These are phyloP conservation scores for Campylorhamphus procurvoides DNA, from an alignment of 2,113 vertebrate genomes.

Conservation along the genomic window DNA sequence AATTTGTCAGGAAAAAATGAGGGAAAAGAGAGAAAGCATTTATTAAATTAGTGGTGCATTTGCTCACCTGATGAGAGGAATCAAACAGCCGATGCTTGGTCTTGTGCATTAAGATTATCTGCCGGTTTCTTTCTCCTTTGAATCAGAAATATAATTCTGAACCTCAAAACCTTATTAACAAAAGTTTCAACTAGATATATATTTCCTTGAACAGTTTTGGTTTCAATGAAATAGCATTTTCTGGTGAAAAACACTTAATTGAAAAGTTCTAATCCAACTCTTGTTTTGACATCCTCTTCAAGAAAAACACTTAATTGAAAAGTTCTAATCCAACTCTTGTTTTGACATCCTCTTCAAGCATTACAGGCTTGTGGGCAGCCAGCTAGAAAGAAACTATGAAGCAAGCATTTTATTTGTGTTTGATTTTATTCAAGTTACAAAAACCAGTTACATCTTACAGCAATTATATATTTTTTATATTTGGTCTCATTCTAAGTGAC, in stretches of 20 bases:
- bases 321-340: not conserved
- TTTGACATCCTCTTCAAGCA: slow-evolving; percentile 18
- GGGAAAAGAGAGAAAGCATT: not conserved
- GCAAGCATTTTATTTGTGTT: slow-evolving; percentile 4
- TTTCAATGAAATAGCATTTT: slow-evolving; percentile 23
- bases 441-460: not conserved
- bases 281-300: slow-evolving; percentile 22
- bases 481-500: not conserved
- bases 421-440: not conserved
- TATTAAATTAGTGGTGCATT: not conserved
- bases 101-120: not conserved
- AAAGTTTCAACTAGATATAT: not conserved
- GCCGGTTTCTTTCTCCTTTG: not conserved
- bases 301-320: not conserved
- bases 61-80: not conserved
- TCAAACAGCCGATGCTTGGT: fast-evolving
- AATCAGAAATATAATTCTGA: not conserved
- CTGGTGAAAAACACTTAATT: slow-evolving; percentile 11
- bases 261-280: not conserved
- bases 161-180: not conserved
- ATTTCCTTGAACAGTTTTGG: slow-evolving; percentile 27
- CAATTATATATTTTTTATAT: not conserved
- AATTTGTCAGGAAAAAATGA: not conserved
- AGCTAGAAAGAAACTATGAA: not conserved
- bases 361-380: not conserved